Evolutionary conservation across 1,140 invertebrate species (phyloP).

Genomic region (Saccostrea cuccullata): DNA sequence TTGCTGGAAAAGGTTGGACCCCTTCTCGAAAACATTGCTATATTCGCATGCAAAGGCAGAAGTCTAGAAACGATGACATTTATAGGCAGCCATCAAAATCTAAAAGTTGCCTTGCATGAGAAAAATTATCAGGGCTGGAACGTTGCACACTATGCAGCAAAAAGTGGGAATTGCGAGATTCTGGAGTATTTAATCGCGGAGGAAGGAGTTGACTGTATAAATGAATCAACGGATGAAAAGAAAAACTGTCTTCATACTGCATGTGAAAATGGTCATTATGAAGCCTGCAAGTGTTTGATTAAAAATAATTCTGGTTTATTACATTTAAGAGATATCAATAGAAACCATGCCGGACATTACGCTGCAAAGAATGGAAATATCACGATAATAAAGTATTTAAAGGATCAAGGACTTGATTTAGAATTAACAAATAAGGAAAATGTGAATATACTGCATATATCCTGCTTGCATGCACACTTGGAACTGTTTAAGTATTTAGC

Average conservation of each 20-base stretch:
- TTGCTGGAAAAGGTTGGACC: background rate
- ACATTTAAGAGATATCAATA: background rate
- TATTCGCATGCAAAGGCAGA: background rate
- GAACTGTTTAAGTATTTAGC: background rate
- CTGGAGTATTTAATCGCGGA: background rate
- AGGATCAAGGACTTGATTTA: background rate
- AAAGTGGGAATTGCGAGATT: background rate
- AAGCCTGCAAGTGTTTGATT: background rate
- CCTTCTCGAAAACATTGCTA: background rate
- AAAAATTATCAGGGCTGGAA: background rate
- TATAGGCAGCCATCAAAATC: background rate
- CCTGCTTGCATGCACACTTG: background rate
- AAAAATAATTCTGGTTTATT: background rate
- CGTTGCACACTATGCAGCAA: background rate
- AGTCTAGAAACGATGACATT: background rate
- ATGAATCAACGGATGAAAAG: background rate
- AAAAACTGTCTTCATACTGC: constrained; percentile 7
- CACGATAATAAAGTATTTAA: background rate
- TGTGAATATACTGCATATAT: background rate
- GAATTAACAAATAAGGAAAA: background rate
- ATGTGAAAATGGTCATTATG: background rate
- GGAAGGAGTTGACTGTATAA: background rate
- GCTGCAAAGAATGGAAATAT: background rate
- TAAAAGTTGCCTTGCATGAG: background rate
- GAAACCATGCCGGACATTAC: background rate